Percentiles rank a stretch among this genome's conserved stretches.
Conservation (phyloP, 2,888 invertebrate species). For the Syrista parreyssii region DNA sequence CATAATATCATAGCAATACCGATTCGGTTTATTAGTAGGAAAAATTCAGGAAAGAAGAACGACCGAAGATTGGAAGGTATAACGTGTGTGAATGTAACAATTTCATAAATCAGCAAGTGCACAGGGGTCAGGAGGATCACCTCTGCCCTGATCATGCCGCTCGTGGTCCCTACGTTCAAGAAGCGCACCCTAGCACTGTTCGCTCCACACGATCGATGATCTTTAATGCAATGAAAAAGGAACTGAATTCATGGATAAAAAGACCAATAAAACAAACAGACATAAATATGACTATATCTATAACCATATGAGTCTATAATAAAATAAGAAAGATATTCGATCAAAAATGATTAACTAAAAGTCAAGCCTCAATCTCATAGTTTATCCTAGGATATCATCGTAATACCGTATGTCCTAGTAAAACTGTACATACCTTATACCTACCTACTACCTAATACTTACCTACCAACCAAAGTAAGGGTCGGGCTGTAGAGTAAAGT, state of each 20-base stretch:
- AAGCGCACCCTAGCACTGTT: constrained; percentile 40
- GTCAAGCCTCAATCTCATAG: background rate
- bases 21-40: background rate
- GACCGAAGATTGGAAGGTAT: background rate
- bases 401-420: background rate
- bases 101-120: constrained; percentile 6
- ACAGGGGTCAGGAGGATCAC: background rate
- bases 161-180: constrained; percentile 1
- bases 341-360: background rate
- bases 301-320: background rate
- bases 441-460: too few species aligned
- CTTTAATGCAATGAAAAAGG: background rate
- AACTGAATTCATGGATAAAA: background rate
- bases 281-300: background rate
- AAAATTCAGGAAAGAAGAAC: background rate
- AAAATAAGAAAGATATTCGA: background rate
- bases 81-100: background rate
- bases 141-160: background rate
- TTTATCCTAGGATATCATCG: background rate
- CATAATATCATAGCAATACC: background rate
- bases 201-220: constrained; percentile 52
- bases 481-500: constrained; percentile 20
- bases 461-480: background rate
- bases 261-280: background rate
- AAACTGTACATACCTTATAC: background rate